phyloP scores from a whole-genome alignment of 2,113 vertebrate species.

The Mormoops blainvillei region DNA sequence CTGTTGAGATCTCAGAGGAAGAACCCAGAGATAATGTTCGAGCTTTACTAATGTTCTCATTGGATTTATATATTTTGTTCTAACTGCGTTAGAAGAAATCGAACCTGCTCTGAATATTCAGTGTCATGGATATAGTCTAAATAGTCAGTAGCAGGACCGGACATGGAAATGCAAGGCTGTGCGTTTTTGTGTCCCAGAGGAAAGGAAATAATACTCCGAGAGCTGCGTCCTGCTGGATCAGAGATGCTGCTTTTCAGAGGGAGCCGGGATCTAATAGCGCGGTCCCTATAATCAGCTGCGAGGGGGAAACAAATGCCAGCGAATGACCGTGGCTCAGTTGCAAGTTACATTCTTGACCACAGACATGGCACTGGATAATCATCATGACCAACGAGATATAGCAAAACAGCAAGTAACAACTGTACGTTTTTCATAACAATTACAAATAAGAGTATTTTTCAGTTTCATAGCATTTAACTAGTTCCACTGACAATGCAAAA shows the following conservation, averaged over 20 bases:
- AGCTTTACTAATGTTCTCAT: background rate
- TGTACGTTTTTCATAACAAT: background rate
- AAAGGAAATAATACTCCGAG: background rate
- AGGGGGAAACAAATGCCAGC: background rate
- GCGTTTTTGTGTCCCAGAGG: background rate
- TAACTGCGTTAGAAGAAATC: background rate
- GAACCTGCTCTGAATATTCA: background rate
- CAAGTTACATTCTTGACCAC: background rate
- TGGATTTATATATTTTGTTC: background rate
- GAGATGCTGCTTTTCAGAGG: background rate
- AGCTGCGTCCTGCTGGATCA: background rate
- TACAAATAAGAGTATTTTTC: background rate
- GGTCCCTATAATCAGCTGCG: background rate
- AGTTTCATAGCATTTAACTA: conserved; percentile 19
- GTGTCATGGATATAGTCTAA: background rate
- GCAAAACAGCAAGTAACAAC: background rate
- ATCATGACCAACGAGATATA: background rate
- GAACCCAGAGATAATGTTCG: background rate
- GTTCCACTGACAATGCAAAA: background rate
- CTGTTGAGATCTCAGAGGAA: background rate
- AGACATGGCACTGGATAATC: background rate
- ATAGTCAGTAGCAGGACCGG: background rate
- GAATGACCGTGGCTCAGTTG: background rate
- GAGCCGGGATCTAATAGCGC: background rate
- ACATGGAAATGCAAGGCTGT: background rate